These are phyloP conservation scores for Drosophila truncata DNA, from an alignment of 1,140 invertebrate genomes.

Conservation along the genomic window DNA sequence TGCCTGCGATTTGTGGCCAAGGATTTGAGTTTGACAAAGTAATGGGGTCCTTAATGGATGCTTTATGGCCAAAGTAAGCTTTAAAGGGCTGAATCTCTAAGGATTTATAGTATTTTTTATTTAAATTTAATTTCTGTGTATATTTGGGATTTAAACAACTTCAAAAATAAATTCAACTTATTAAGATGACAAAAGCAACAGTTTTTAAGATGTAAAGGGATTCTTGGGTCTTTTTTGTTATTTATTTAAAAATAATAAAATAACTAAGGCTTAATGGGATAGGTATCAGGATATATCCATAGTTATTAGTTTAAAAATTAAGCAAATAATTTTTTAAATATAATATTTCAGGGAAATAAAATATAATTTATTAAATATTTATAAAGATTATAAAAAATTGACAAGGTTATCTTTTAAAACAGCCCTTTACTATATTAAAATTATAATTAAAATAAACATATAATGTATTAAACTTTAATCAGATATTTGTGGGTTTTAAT, in stretches of 20 bases:
- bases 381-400: no score
- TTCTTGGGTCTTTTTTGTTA: not conserved
- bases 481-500: no score
- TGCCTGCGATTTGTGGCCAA: conserved; percentile 7
- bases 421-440: no score
- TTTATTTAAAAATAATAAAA: not conserved
- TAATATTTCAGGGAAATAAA: not conserved
- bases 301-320: not conserved
- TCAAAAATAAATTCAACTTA: not conserved
- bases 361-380: not conserved
- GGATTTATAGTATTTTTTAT: not conserved
- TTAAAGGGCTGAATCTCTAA: not conserved
- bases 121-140: not conserved
- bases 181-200: not conserved
- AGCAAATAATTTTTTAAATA: not conserved
- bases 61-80: not conserved
- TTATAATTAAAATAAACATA: no score
- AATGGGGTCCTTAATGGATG: conserved; percentile 7
- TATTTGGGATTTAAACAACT: not conserved
- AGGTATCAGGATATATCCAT: not conserved
- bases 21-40: conserved; percentile 10
- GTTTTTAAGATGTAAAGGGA: not conserved
- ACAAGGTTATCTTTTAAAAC: no score
- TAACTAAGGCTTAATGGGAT: not conserved
- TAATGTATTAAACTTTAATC: no score